Conservation (phyloP, 2,888 invertebrate species). For the Spilarctia lutea region DNA sequence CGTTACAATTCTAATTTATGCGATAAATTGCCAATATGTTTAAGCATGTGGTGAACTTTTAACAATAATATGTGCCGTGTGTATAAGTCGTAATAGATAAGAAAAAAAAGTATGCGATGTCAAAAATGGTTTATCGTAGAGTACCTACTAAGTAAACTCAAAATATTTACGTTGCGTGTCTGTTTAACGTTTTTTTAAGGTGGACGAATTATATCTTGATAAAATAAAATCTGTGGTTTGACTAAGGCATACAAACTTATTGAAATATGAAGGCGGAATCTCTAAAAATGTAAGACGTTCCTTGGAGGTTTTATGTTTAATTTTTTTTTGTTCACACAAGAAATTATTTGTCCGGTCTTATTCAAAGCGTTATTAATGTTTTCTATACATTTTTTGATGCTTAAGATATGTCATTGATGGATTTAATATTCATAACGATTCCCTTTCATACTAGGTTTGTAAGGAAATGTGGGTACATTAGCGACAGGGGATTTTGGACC, state of each 20-base stretch:
- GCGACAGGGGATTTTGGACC: not conserved
- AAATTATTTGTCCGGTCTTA: not conserved
- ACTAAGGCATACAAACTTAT: slow-evolving; percentile 13
- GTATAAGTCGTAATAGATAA: not conserved
- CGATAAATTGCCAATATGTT: too few species aligned
- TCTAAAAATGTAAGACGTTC: slow-evolving; percentile 14
- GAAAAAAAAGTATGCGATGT: not conserved
- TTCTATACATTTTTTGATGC: not conserved
- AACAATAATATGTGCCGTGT: not conserved
- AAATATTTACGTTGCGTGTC: not conserved
- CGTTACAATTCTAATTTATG: too few species aligned
- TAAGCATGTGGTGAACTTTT: not conserved
- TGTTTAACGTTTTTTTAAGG: not conserved
- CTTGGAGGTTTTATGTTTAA: not conserved
- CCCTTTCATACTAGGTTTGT: not conserved
- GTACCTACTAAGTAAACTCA: not conserved
- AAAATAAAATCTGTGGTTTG: not conserved
- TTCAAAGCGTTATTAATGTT: not conserved
- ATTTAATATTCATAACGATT: not conserved
- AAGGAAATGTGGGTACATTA: not conserved
- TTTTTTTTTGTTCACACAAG: not conserved
- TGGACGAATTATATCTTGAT: not conserved
- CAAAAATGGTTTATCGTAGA: not conserved
- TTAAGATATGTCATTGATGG: not conserved
- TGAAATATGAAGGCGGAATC: slow-evolving; percentile 21